Evolutionary conservation across 64 coral and sea anemone genomes (phyloP).

Genomic region (Actinia tenebrosa): DNA sequence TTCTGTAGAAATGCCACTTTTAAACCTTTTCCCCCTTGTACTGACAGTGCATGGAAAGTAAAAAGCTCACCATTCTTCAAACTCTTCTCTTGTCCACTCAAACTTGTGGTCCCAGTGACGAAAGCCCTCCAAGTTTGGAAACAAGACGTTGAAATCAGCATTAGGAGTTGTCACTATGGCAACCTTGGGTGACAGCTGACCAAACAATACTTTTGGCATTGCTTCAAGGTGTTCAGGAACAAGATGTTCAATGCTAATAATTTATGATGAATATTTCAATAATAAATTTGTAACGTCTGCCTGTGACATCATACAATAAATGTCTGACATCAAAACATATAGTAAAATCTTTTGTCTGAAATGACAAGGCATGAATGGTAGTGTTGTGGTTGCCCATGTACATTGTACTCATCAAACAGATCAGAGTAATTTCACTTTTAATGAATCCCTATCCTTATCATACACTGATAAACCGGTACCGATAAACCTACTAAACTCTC

Average conservation of each 20-base stretch:
- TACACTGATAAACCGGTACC: too few relatives aligned
- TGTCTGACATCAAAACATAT: not conserved
- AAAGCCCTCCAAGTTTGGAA: conserved; percentile 71
- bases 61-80: conserved; percentile 77
- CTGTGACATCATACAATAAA: too few relatives aligned
- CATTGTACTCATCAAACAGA: too few relatives aligned
- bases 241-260: conserved; percentile 83
- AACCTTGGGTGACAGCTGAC: conserved; percentile 88
- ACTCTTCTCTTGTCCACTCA: conserved; percentile 96
- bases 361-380: too few relatives aligned
- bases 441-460: too few relatives aligned
- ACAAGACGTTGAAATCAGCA: conserved; percentile 96
- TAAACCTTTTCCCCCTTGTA: too few relatives aligned
- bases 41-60: too few relatives aligned
- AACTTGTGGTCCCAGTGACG: conserved; percentile 99
- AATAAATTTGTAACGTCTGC: too few relatives aligned
- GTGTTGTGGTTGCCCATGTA: too few relatives aligned
- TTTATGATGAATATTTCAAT: not conserved
- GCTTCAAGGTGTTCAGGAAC: conserved; percentile 43
- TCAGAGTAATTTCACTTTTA: too few relatives aligned
- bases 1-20: too few relatives aligned
- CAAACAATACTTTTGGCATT: conserved; percentile 78
- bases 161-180: conserved; percentile 94
- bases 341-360: not conserved
- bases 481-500: too few relatives aligned